Base-by-base conservation (phyloP, 2,113 vertebrate species). In the Pandion haliaetus region DNA sequence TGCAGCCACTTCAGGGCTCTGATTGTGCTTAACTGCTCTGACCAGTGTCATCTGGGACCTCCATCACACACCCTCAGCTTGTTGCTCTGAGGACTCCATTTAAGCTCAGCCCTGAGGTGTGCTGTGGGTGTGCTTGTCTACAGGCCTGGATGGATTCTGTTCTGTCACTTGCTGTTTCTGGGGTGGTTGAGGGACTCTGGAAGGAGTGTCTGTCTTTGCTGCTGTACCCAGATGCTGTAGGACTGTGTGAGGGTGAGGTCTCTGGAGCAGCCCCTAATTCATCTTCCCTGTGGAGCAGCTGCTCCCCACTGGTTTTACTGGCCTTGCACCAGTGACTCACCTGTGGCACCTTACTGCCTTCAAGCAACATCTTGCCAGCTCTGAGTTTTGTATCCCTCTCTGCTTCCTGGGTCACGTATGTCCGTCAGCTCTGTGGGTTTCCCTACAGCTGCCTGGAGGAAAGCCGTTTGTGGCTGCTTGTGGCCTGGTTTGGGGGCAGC, bases 251-350 rank as follows among this genome's bases (percentile, higher is more conserved):
- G 26, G 36, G 9, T 66, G 52, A 83, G 47, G 18, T 19, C 12
- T 59, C 38, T 62, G 59, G 47, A 34, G 23, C 0, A 1, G 16
- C n/a, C 6, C 3, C 17, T 2, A 3, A 28, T 34, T 66, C 11
- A 17, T 32, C 21, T 50, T 55, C 10, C 17, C 10, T 24, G 19
- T 18, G 25, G 31, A 86, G 18, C 14, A 42, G 29, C 44, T 67
- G 36, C 14, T 88, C 9, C 20, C 5, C 4, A 1, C 10, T 3
- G 17, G 19, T 88, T 57, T 32, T n/a, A 17, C 7, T 47, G 45
- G 38, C 25, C 23, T 31, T 2, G 2, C 26, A 62, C 25, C 23
- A 18, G 34, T 6, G 54, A n/a, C 17, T 70, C 17, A 5, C 32
- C 45, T 45, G 42, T 62, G 26, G 47, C 21, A 52, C 26, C 57